Percentiles rank a stretch among this genome's conserved stretches.
Evolutionary conservation across 2,797 vertebrate genomes (phyloP).

Genomic region (Tapirus indicus): DNA sequence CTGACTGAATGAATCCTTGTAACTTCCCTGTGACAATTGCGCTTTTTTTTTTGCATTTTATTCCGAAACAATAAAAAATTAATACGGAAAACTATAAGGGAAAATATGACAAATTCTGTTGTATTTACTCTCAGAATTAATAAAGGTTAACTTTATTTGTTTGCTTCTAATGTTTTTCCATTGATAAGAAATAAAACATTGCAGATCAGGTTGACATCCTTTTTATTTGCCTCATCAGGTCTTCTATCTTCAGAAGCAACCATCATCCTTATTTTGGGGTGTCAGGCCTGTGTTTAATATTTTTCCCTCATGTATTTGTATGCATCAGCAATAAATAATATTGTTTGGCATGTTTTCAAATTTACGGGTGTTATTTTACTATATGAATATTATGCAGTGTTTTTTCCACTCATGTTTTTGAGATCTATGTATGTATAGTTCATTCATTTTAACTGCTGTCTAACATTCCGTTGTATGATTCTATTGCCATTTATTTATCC

Average conservation of each 20-base stretch:
- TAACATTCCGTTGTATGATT: background rate
- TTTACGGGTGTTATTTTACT: background rate
- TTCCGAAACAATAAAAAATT: background rate
- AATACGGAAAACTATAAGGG: background rate
- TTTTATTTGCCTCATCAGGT: background rate
- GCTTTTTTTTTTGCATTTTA: background rate
- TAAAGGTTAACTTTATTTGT: background rate
- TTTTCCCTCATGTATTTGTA: background rate
- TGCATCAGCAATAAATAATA: background rate
- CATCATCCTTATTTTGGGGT: background rate
- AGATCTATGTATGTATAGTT: background rate
- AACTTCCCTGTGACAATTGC: background rate
- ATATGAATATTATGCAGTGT: background rate
- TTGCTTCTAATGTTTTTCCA: slow-evolving; percentile 20
- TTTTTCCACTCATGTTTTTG: background rate
- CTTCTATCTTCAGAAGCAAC: background rate
- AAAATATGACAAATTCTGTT: background rate
- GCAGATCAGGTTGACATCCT: background rate
- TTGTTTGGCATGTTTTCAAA: background rate
- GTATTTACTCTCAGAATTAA: slow-evolving; percentile 19
- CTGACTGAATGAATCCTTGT: background rate
- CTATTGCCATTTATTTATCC: background rate
- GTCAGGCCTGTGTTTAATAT: background rate
- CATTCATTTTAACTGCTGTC: background rate
- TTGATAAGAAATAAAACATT: background rate